These are phyloP conservation scores for Raja brachyura DNA, from an alignment of 2,113 vertebrate species.

Conservation along the genomic window DNA sequence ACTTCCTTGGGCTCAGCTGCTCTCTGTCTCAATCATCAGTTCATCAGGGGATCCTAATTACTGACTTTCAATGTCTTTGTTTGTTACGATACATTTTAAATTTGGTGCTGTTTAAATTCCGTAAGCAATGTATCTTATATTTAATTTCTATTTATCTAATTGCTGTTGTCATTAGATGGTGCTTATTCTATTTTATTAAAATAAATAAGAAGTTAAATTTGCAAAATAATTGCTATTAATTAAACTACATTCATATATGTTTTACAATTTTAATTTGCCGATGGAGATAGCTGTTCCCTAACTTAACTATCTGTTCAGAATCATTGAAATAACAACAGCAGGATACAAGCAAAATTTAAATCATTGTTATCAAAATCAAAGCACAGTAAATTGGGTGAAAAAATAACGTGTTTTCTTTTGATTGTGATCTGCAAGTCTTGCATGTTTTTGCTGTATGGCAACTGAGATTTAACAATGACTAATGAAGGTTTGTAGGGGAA, in stretches of 20 bases:
- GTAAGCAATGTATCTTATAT: not conserved
- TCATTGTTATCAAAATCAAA: not conserved
- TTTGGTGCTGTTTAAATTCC: not conserved
- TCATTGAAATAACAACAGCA: not conserved
- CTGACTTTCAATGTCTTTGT: not conserved
- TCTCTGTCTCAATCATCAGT: not conserved
- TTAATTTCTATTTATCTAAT: not conserved
- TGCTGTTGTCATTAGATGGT: not conserved
- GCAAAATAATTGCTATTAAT: not conserved
- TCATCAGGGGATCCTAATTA: not conserved
- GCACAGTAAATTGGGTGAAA: not conserved
- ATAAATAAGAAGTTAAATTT: not conserved
- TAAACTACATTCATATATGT: not conserved
- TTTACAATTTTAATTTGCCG: not conserved
- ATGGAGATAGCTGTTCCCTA: not conserved
- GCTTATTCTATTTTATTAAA: not conserved
- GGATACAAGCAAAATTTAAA: not conserved
- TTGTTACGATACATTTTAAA: not conserved
- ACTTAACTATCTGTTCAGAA: not conserved
- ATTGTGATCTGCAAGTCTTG: not conserved
- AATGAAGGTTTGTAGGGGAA: not conserved
- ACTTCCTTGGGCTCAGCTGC: not conserved
- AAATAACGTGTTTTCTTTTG: not conserved
- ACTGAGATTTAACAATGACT: not conserved
- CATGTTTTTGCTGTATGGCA: not conserved